Percentiles rank a stretch among this genome's conserved stretches.
phyloP scores from a whole-genome alignment of 2,888 invertebrate genomes.

The Cryptus viduatorius region DNA sequence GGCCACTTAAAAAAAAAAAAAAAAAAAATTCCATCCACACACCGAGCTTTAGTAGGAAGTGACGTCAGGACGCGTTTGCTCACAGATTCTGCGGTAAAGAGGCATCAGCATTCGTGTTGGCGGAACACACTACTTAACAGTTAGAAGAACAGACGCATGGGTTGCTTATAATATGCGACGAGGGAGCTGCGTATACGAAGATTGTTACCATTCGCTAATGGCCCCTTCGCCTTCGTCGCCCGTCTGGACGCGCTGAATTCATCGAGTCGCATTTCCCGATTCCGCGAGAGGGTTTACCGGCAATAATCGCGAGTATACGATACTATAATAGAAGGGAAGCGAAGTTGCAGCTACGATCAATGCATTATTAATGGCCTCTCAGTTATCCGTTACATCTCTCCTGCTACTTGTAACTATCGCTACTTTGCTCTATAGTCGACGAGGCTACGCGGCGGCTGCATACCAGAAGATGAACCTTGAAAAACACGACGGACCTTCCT shows the following conservation, averaged over 20 bases:
- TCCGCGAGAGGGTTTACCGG: constrained; percentile 10
- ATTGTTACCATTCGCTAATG: constrained; percentile 37
- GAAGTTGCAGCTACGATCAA: constrained; percentile 75
- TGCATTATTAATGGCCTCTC: constrained; percentile 81
- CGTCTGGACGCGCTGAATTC: constrained; percentile 39
- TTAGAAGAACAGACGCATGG: constrained; percentile 9
- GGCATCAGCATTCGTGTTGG: constrained; percentile 10
- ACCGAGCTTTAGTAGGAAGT: constrained; percentile 81
- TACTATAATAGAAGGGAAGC: constrained; percentile 66
- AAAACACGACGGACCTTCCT: constrained; percentile 13
- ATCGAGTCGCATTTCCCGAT: constrained; percentile 34
- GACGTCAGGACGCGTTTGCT: constrained; percentile 76
- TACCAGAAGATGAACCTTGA: constrained; percentile 6
- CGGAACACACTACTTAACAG: constrained; percentile 21
- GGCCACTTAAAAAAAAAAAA: constrained; percentile 70
- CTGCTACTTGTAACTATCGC: constrained; percentile 56
- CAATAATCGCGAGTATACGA: constrained; percentile 7
- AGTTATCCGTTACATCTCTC: constrained; percentile 71
- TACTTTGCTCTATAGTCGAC: constrained; percentile 55
- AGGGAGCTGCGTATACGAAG: constrained; percentile 4
- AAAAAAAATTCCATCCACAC: constrained; percentile 45
- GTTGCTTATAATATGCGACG: background rate
- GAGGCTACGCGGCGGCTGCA: background rate
- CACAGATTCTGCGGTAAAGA: constrained; percentile 53
- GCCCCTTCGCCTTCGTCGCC: constrained; percentile 20